Conservation (phyloP, 2,888 invertebrate species). For the Epiblema foenella region DNA sequence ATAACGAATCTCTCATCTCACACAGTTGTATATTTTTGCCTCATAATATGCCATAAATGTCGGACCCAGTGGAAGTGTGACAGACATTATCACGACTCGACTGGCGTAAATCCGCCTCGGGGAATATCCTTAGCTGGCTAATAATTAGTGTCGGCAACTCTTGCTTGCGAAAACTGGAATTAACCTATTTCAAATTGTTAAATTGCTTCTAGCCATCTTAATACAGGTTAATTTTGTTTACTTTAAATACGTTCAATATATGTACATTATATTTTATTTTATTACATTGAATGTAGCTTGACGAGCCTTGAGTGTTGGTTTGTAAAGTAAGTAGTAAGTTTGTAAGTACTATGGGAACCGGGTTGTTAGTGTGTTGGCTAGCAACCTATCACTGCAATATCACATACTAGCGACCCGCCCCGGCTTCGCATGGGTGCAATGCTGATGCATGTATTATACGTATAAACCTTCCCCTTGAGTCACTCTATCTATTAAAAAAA, state of each 20-base stretch:
- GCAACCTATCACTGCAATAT: too few species aligned
- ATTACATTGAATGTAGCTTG: too few species aligned
- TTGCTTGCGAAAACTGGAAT: slow-evolving; percentile 23
- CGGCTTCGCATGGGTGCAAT: too few species aligned
- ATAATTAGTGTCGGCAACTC: slow-evolving; percentile 23
- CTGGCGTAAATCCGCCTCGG: slow-evolving; percentile 27
- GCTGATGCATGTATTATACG: too few species aligned
- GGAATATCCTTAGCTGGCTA: slow-evolving; percentile 31
- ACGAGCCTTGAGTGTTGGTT: too few species aligned
- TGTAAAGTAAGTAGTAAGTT: too few species aligned
- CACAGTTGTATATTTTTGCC: slow-evolving; percentile 26
- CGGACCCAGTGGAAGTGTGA: slow-evolving; percentile 20
- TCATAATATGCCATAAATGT: slow-evolving; percentile 33
- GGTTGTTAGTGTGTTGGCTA: too few species aligned
- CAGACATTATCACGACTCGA: slow-evolving; percentile 37
- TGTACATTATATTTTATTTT: not conserved
- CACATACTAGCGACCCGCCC: too few species aligned
- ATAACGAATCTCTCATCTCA: not conserved
- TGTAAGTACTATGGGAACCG: too few species aligned
- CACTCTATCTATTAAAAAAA: too few species aligned
- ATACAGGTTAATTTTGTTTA: not conserved
- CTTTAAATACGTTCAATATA: not conserved
- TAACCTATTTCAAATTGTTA: not conserved
- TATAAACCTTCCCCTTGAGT: too few species aligned
- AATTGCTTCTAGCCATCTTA: not conserved